Evolutionary conservation across 2,797 vertebrate genomes (phyloP), one percentile per base, ranked within the genome.

Genomic region (Taenioides sp.): DNA sequence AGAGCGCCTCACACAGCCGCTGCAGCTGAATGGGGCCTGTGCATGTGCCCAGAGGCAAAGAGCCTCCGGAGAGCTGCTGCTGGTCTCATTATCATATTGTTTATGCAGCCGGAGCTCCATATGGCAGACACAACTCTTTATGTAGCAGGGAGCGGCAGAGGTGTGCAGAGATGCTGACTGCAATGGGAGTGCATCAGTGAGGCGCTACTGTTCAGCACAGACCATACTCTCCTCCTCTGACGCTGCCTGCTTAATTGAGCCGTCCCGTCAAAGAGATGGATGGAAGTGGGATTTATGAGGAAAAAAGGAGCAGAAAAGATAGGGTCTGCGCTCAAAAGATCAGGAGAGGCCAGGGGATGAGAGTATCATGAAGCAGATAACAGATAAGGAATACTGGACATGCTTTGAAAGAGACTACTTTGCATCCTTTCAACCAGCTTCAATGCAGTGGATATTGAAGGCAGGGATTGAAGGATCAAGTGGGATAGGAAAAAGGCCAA

Each of bases 191-290:
- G 65, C 78, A 63, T 84, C 83, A 84, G 86, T 82, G 79, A 81
- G 74, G 68, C 16, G 54, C 80, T 81, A 76, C 84, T 80, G 70
- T 79, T 22, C 83, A 82, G 72, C 80, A 75, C 85, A 86, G 81
- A 83, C 83, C 76, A 81, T 82, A 83, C 88, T 88, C 80, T 84
- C 76, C 37, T 65, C 75, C 74, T 77, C 69, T 62, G 86, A 90
- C 61, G 70, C 68, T 17, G 76, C 54, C 71, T 52, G 67, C 71
- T 88, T 93, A 92, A 93, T 93, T 92, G 89, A 93, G 88, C 85
- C 81, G 85, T 91, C 88, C 75, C 69, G 80, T 86, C 84, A 88
- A 84, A 91, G 81, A 83, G 90, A 90, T 76, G 82, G 85, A 91
- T 86, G 80, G 79, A 83, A 80, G 40, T 18, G 79, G 88, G 89